Base-by-base conservation (phyloP, 2,888 invertebrate genomes). In the Eupithecia pulchellata region DNA sequence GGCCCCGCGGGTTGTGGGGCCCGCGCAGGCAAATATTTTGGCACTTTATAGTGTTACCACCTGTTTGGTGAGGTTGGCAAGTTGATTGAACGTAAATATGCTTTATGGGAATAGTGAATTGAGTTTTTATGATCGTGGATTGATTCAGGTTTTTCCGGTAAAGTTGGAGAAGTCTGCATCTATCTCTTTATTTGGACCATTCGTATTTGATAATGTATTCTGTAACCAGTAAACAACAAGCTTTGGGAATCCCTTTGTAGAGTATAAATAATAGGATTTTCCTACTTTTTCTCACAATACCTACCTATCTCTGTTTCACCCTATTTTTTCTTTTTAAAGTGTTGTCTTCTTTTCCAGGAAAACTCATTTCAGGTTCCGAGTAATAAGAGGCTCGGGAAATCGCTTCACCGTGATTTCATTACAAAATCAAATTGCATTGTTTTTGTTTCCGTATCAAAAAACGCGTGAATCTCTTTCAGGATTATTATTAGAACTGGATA, bases 11-110 rank as follows among this genome's bases (percentile, higher is more conserved):
- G 11, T 9, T 32, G n/a, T 11, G n/a, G 58, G 58, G 61, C 20
- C 34, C 61, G 61, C 34, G 14, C 25, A 1, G 68, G 72, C 73
- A 76, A 77, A 77, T 74, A 76, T 76, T 75, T 69, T 72, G 55
- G 62, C 75, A 72, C 76, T 72, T 62, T 67, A 62, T 61, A 66
- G 63, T 68, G 66, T 62, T 71, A 30, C 72, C 72, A 66, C n/a
- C 27, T 74, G 77, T 75, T 75, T 74, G 75, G 34, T 47, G 61
- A 69, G 69, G 71, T 69, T 27, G 57, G 11, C 58, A 36, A 66
- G 73, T 66, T 71, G 75, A 71, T 66, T 72, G 75, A 68, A 75
- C 66, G 68, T 72, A 72, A 72, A 72, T 9, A 64, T 64, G 65
- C 68, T 68, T 68, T 72, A 68, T 68, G 64, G 60, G n/a, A 55